Conservation (phyloP, 2,797 vertebrate species). For the Jordanella pulchra region DNA sequence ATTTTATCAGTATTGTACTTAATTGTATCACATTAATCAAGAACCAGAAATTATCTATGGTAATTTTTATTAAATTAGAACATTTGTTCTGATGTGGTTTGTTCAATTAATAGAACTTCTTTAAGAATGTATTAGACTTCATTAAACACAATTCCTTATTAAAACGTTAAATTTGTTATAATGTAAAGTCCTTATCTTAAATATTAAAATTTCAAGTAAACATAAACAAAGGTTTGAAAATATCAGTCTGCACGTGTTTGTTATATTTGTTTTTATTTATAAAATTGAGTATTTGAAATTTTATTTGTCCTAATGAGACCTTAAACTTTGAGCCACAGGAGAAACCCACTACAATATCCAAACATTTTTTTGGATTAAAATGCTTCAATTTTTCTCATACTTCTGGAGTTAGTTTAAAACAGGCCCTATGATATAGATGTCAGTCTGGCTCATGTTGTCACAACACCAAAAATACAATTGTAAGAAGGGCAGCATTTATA, state of each 20-base stretch:
- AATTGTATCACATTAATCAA: background rate
- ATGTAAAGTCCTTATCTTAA: background rate
- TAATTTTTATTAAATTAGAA: background rate
- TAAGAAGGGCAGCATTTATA: background rate
- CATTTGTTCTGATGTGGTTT: too few relatives aligned
- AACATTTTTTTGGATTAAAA: background rate
- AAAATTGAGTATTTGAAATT: background rate
- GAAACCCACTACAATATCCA: too few relatives aligned
- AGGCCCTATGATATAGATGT: background rate
- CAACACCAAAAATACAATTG: background rate
- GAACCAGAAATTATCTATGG: background rate
- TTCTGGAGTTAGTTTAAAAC: background rate
- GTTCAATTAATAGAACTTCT: background rate
- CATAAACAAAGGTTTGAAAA: background rate
- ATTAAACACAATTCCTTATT: background rate
- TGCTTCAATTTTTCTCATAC: background rate
- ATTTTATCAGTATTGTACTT: background rate
- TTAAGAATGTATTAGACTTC: background rate
- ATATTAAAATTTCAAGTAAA: background rate
- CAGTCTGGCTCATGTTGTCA: background rate
- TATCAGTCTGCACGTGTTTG: background rate
- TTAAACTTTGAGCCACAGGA: too few relatives aligned
- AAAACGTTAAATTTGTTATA: background rate
- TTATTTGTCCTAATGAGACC: background rate
- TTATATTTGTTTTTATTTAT: background rate